These are phyloP conservation scores for Erebia palarica DNA, from an alignment of 2,888 invertebrate genomes.

Conservation along the genomic window DNA sequence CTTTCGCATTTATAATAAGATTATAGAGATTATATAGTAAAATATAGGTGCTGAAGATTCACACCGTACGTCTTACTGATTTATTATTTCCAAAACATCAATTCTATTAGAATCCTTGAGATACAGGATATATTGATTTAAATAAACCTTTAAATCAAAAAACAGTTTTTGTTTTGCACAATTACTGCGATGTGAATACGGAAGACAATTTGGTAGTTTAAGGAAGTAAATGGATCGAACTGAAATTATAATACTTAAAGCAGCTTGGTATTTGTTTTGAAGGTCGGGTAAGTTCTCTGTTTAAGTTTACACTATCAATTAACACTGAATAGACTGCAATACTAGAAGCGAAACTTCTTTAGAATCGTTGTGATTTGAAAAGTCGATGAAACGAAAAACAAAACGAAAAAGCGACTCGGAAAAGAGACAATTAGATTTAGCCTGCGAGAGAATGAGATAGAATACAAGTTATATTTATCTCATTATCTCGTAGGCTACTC, in stretches of 20 bases:
- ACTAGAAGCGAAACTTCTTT: too few species aligned
- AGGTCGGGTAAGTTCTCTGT: not conserved
- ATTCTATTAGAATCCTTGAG: not conserved
- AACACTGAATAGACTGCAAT: not conserved
- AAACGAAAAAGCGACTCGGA: too few species aligned
- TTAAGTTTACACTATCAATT: not conserved
- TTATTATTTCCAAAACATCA: not conserved
- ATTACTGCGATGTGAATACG: constrained; percentile 7
- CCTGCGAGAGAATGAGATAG: too few species aligned
- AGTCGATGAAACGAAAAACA: too few species aligned
- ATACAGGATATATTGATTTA: not conserved
- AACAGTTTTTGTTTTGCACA: not conserved
- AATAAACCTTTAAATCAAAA: not conserved
- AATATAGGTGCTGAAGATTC: too few species aligned
- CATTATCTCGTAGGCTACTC: too few species aligned
- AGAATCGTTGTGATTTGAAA: too few species aligned
- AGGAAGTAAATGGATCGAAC: constrained; percentile 21
- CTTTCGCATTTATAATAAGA: too few species aligned
- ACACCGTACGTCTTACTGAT: too few species aligned
- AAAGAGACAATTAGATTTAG: too few species aligned
- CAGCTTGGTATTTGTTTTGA: constrained; percentile 13
- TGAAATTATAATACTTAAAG: constrained; percentile 15
- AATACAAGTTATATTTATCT: too few species aligned
- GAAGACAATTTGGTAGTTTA: constrained; percentile 23
- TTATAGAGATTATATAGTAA: too few species aligned